Percentiles rank a stretch among this genome's conserved stretches.
phyloP scores from a whole-genome alignment of 2,797 vertebrate species.

The Naso thynnoides region DNA sequence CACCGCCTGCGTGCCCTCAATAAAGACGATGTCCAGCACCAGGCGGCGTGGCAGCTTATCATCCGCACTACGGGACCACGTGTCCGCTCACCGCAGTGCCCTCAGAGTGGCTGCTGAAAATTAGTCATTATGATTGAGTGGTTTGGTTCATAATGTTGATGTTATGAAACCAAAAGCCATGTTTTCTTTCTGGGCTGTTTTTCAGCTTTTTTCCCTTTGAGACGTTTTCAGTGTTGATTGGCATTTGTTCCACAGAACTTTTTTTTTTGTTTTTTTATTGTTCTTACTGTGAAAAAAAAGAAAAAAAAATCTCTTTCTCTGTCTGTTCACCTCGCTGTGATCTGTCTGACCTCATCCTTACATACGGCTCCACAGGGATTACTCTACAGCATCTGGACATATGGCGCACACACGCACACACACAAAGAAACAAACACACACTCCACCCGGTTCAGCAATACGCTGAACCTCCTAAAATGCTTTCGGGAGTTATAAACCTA shows the following conservation, averaged over 20 bases:
- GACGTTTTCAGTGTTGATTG: conserved; percentile 19
- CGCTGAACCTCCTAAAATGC: conserved; percentile 44
- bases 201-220: not conserved
- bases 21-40: conserved; percentile 36
- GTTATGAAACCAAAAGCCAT: not conserved
- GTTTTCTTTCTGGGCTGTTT: conserved; percentile 16
- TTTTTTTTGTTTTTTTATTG: not conserved
- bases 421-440: conserved; percentile 6
- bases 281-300: conserved; percentile 33
- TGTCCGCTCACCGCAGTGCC: conserved; percentile 6
- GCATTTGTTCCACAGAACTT: not conserved
- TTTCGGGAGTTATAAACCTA: conserved; percentile 46
- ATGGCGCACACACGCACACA: conserved; percentile 23
- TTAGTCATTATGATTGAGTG: conserved; percentile 8
- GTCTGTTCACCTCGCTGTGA: conserved; percentile 54
- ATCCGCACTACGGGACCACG: conserved; percentile 8
- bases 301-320: not conserved
- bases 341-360: conserved; percentile 67
- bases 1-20: conserved; percentile 47
- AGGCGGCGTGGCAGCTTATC: conserved; percentile 24
- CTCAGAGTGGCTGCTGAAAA: conserved; percentile 11
- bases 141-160: not conserved
- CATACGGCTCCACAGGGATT: conserved; percentile 59
- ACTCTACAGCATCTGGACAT: conserved; percentile 62
- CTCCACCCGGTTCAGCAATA: conserved; percentile 18